Conservation (phyloP, 2,113 vertebrate species). For the Eretmochelys imbricata region DNA sequence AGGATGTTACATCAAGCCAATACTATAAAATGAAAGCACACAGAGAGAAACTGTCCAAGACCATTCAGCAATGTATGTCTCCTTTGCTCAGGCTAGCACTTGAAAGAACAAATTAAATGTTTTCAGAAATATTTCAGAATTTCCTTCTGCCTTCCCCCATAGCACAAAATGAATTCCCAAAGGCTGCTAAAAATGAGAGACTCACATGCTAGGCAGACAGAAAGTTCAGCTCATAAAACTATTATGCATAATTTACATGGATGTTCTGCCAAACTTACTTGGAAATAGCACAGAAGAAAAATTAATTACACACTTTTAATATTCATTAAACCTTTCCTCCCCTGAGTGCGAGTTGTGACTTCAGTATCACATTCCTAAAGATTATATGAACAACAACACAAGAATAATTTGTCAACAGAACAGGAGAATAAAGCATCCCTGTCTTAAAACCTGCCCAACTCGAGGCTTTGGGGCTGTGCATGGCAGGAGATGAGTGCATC, state of each 20-base stretch:
- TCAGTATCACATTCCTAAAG: constrained; percentile 2
- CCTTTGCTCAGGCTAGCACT: neutral
- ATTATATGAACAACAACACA: neutral
- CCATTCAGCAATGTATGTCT: neutral
- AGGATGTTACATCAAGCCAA: neutral
- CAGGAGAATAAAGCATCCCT: neutral
- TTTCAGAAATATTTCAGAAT: neutral
- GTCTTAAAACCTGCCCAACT: neutral
- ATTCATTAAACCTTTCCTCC: neutral
- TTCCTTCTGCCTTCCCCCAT: neutral
- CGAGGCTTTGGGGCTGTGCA: accelerated
- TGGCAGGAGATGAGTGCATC: neutral
- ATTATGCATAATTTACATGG: constrained; percentile 30
- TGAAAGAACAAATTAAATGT: neutral
- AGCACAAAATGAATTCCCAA: neutral
- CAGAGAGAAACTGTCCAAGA: neutral
- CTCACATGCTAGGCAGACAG: neutral
- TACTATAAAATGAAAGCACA: neutral
- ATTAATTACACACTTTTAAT: constrained; percentile 44
- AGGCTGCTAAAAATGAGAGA: neutral
- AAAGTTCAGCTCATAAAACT: constrained; percentile 30
- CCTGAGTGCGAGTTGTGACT: neutral
- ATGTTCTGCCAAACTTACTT: neutral
- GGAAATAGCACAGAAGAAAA: constrained; percentile 14
- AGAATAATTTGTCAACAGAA: accelerated